Conservation (phyloP, 2,797 vertebrate genomes). For the Enteromius unitaeniatus region DNA sequence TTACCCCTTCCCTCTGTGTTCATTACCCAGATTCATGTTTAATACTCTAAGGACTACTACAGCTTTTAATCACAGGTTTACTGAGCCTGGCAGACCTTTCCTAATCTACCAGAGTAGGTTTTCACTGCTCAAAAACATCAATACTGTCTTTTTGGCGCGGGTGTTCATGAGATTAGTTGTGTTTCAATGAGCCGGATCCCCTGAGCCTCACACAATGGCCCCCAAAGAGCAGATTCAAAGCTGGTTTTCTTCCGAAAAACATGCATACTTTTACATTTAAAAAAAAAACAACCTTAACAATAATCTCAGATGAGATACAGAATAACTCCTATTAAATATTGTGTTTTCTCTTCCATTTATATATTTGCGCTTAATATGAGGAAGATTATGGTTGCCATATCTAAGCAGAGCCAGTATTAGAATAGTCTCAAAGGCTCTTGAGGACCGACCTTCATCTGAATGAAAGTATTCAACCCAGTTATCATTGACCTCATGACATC, state of each 20-base stretch:
- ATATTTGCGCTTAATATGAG: neutral
- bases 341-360: neutral
- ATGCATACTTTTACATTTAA: neutral
- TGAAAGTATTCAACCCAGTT: conserved; percentile 29
- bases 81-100: conserved; percentile 68
- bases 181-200: conserved; percentile 47
- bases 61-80: conserved; percentile 71
- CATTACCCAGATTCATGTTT: conserved; percentile 50
- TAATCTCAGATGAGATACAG: neutral
- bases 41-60: conserved; percentile 54
- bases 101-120: conserved; percentile 77
- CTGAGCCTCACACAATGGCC: conserved; percentile 31
- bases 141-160: conserved; percentile 59
- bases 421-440: conserved; percentile 15
- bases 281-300: neutral
- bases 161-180: conserved; percentile 46
- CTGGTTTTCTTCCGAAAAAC: neutral
- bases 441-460: conserved; percentile 29
- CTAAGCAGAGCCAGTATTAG: neutral
- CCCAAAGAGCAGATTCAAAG: neutral
- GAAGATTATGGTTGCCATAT: neutral
- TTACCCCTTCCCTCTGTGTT: conserved; percentile 36
- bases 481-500: conserved; percentile 32
- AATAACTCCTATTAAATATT: neutral
- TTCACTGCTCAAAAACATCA: conserved; percentile 67